These are phyloP conservation scores for Eptesicus fuscus DNA, from an alignment of 2,113 vertebrate species.

Conservation along the genomic window DNA sequence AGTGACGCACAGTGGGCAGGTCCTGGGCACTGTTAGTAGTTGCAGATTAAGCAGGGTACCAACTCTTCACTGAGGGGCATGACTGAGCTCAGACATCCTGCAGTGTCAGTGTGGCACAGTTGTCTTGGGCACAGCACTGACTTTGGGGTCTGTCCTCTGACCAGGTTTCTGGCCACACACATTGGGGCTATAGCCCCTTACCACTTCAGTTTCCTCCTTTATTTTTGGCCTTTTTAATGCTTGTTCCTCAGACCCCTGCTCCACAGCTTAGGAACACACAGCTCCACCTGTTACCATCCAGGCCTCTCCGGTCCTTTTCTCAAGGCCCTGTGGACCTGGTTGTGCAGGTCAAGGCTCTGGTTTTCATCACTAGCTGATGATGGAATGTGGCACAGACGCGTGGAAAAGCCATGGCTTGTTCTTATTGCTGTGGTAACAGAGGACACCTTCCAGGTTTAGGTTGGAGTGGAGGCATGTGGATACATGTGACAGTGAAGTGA, in stretches of 20 bases:
- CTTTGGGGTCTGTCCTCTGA: background rate
- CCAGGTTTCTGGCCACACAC: background rate
- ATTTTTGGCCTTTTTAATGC: background rate
- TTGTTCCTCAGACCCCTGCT: rapidly evolving
- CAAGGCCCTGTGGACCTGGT: rapidly evolving
- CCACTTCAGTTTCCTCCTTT: rapidly evolving
- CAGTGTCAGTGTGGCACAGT: background rate
- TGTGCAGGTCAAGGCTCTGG: too few relatives aligned
- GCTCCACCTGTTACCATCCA: too few relatives aligned
- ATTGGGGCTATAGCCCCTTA: background rate
- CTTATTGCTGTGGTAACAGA: background rate
- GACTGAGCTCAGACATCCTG: background rate
- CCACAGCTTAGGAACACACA: background rate
- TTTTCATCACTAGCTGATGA: rapidly evolving
- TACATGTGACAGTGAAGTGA: rapidly evolving
- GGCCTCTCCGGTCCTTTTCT: too few relatives aligned
- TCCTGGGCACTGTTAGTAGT: background rate
- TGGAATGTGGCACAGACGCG: rapidly evolving
- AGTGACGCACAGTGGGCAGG: background rate
- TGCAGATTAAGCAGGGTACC: background rate
- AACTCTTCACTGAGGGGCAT: background rate
- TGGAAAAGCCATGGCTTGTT: rapidly evolving
- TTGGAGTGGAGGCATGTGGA: rapidly evolving
- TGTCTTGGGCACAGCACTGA: background rate
- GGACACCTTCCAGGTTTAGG: background rate